Evolutionary conservation across 2,888 invertebrate species (phyloP), one percentile per base, ranked within the genome.

Genomic region (Rhabditophanes sp.): DNA sequence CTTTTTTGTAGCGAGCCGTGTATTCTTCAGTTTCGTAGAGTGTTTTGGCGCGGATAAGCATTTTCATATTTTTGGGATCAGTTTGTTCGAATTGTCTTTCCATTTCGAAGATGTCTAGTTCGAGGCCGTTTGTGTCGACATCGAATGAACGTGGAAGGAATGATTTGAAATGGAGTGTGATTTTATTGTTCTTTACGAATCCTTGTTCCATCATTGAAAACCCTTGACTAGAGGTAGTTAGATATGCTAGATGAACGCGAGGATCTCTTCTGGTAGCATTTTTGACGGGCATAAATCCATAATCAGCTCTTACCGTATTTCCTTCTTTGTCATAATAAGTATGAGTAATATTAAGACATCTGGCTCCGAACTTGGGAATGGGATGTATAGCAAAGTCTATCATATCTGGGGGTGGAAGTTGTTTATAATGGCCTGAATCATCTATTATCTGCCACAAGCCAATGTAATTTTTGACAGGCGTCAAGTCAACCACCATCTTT

Each of bases 181-280:
- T 48, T 29, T 54, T 53, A n/a, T 44, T 45, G 20, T 53, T 57
- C 25, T 53, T 50, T 16, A 53, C 52, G 28, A 58, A 55, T 14
- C 61, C 61, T 33, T 61, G 61, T 35, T 61, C 61, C 59, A 61
- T 62, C 57, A 61, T 58, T 5, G 51, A 53, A 48, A 53, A 62
- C 15, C 61, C 58, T 46, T 57, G 53, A 32, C 53, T 53, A 28
- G 53, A 53, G 5, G 61, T 61, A 4, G 61, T 61, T 25, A 61
- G 37, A 29, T 62, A 59, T 16, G 61, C 61, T 19, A 56, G 46
- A 33, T 61, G 61, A 1, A 58, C 46, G 19, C 61, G 45, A 8
- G 61, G 57, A 38, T 61, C 61, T 4, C 57, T 30, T 22, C 58
- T 36, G 4, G 61, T 61, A 7, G 61, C 56, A 36, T 61, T 61